phyloP scores from a whole-genome alignment of 1,140 invertebrate genomes.

The Zaprionus tsacasi region DNA sequence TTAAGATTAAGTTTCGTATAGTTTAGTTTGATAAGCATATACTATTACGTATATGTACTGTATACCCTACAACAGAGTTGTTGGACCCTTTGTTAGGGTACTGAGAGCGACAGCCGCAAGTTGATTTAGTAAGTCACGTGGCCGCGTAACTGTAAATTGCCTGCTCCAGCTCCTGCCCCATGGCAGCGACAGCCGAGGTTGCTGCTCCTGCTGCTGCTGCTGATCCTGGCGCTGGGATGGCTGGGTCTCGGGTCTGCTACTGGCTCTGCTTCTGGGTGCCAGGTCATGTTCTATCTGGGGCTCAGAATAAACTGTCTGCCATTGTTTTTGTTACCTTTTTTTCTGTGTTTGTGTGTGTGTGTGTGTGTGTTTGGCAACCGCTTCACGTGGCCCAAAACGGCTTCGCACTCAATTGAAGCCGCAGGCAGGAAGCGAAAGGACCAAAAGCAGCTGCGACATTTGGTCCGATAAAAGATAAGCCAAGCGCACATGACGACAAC shows the following conservation, averaged over 20 bases:
- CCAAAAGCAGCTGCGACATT: conserved; percentile 41
- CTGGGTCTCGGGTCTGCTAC: background rate
- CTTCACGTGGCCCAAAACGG: conserved; percentile 37
- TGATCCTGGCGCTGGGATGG: background rate
- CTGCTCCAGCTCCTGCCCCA: conserved; percentile 38
- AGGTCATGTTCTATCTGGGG: conserved; percentile 13
- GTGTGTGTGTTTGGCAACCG: conserved; percentile 5
- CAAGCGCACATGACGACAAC: conserved; percentile 12
- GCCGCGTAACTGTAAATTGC: conserved; percentile 76
- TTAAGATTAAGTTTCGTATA: too few species aligned
- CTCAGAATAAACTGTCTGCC: conserved; percentile 33
- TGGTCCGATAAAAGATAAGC: conserved; percentile 47
- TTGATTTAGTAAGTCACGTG: conserved; percentile 83
- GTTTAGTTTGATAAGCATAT: too few species aligned
- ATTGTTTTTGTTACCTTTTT: conserved; percentile 35
- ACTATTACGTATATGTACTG: background rate
- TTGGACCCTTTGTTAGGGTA: background rate
- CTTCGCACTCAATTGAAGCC: conserved; percentile 63
- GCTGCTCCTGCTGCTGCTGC: background rate
- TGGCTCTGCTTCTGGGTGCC: conserved; percentile 1
- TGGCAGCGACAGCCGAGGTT: background rate
- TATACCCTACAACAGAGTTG: background rate
- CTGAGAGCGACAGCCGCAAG: conserved; percentile 50
- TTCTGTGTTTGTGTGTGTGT: conserved; percentile 7
- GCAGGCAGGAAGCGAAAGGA: conserved; percentile 37